These are phyloP conservation scores for Thamnaconus septentrionalis DNA, from an alignment of 2,113 vertebrate species.

Conservation along the genomic window DNA sequence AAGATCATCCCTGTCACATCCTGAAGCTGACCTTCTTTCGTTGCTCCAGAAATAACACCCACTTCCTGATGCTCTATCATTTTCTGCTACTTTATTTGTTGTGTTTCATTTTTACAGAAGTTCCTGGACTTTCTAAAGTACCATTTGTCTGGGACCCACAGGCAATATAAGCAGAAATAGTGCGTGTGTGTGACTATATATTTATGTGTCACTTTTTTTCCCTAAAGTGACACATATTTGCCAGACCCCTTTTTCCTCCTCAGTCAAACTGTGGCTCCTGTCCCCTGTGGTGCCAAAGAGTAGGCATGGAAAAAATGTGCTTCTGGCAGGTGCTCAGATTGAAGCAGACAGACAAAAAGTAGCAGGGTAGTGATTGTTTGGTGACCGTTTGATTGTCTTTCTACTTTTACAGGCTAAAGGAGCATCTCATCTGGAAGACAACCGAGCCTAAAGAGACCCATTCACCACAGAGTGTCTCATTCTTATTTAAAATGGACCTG, in stretches of 20 bases:
- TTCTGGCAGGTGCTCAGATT: slow-evolving; percentile 34
- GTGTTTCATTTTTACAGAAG: too few species aligned
- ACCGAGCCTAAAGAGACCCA: slow-evolving; percentile 19
- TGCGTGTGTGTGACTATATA: background rate
- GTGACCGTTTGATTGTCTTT: slow-evolving; percentile 23
- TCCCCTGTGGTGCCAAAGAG: slow-evolving; percentile 16
- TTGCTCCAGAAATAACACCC: slow-evolving; percentile 6
- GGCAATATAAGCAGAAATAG: too few species aligned
- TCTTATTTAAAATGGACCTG: slow-evolving; percentile 63
- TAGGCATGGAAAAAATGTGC: slow-evolving; percentile 38
- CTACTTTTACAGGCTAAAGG: slow-evolving; percentile 47
- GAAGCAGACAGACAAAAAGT: slow-evolving; percentile 21
- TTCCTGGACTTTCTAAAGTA: too few species aligned
- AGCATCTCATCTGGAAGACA: slow-evolving; percentile 24
- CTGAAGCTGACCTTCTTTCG: slow-evolving; percentile 3
- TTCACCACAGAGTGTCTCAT: slow-evolving; percentile 1
- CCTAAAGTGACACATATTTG: slow-evolving; percentile 4
- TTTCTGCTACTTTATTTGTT: background rate
- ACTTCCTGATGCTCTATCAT: background rate
- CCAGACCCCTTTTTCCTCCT: slow-evolving; percentile 20
- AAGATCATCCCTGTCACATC: slow-evolving; percentile 14
- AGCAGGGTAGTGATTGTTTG: slow-evolving; percentile 4
- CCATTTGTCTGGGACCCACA: too few species aligned
- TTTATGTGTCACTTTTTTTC: slow-evolving; percentile 22
- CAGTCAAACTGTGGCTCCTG: slow-evolving; percentile 18